phyloP scores from a whole-genome alignment of 2,113 vertebrate species.

The Dipodomys spectabilis region DNA sequence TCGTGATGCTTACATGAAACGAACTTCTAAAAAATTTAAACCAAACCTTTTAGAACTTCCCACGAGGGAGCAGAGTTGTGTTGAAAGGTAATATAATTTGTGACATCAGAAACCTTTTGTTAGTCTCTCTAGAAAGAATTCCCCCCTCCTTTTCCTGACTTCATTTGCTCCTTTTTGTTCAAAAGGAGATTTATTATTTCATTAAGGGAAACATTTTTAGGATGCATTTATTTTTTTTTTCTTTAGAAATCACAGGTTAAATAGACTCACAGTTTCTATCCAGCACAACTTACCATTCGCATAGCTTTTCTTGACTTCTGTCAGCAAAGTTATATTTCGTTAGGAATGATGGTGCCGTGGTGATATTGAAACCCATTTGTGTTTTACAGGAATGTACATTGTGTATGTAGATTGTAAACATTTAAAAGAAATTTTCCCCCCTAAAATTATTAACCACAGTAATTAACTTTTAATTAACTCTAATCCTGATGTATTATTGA shows the following conservation, averaged over 20 bases:
- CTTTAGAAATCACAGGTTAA: not conserved
- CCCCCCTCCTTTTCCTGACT: constrained; percentile 27
- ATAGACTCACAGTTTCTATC: not conserved
- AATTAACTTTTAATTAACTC: constrained; percentile 46
- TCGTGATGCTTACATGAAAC: constrained; percentile 61
- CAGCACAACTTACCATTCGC: not conserved
- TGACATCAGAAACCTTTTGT: constrained; percentile 42
- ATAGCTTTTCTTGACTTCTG: constrained; percentile 19
- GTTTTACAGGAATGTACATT: constrained; percentile 23
- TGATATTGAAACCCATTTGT: constrained; percentile 26
- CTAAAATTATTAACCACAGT: not conserved
- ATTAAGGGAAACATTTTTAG: constrained; percentile 54
- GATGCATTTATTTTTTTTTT: constrained; percentile 9
- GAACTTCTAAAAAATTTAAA: constrained; percentile 77
- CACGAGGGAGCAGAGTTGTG: constrained; percentile 44
- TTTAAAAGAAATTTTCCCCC: constrained; percentile 43
- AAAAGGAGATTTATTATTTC: constrained; percentile 49
- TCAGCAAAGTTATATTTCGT: constrained; percentile 4
- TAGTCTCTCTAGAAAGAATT: constrained; percentile 52
- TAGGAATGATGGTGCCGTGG: not conserved
- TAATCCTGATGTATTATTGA: not conserved
- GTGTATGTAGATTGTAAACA: not conserved
- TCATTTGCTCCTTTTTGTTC: constrained; percentile 15
- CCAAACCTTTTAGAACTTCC: constrained; percentile 73
- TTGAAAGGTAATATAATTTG: constrained; percentile 62